Evolutionary conservation across 1,140 invertebrate species (phyloP).

Genomic region (Cyrtorhinus lividipennis): DNA sequence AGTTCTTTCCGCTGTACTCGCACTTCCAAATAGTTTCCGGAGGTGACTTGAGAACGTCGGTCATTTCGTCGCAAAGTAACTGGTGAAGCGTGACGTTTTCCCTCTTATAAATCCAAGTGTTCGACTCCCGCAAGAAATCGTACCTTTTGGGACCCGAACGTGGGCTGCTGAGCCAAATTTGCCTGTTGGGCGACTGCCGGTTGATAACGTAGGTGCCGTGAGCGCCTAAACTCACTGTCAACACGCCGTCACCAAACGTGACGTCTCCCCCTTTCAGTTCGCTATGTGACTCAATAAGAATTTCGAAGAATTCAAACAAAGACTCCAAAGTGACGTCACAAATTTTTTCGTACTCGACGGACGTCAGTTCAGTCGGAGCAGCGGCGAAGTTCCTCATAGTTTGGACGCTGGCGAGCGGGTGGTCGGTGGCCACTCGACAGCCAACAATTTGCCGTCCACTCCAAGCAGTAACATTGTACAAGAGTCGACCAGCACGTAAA

Average conservation of each 20-base stretch:
- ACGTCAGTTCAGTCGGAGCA: background rate
- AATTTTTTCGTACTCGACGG: conserved; percentile 45
- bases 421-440: no score
- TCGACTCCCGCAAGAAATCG: conserved; percentile 52
- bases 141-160: conserved; percentile 86
- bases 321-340: conserved; percentile 69
- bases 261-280: conserved; percentile 58
- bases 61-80: conserved; percentile 68
- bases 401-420: background rate
- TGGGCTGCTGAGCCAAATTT: conserved; percentile 95
- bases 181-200: conserved; percentile 86
- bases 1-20: conserved; percentile 13
- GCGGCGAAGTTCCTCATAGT: background rate
- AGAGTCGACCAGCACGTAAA: conserved; percentile 2
- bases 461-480: background rate
- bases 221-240: conserved; percentile 69
- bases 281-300: conserved; percentile 47
- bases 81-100: conserved; percentile 65
- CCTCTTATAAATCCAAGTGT: conserved; percentile 82
- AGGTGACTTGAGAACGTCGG: conserved; percentile 45
- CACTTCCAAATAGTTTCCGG: conserved; percentile 44
- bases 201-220: conserved; percentile 92
- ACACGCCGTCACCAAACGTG: conserved; percentile 74
- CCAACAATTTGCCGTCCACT: background rate
- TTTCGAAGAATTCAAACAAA: conserved; percentile 68